These are phyloP conservation scores for Ectemnius cavifrons DNA, from an alignment of 2,888 invertebrate species.

Conservation along the genomic window DNA sequence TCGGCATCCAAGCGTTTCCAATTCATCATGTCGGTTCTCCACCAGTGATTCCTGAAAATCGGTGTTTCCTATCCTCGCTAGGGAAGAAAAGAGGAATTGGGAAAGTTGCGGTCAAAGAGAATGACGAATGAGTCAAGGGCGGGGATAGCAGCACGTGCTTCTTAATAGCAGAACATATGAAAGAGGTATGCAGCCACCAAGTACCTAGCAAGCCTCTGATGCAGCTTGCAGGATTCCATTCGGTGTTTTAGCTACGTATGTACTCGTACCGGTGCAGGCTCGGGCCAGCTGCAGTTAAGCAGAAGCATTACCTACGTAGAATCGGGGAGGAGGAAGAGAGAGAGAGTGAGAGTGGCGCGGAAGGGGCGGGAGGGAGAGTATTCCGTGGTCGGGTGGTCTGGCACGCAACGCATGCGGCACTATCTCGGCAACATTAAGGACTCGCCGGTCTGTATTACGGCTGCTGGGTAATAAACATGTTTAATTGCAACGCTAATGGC, in stretches of 20 bases:
- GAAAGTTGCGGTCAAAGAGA: constrained; percentile 14
- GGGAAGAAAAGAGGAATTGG: constrained; percentile 21
- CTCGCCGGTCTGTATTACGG: constrained; percentile 63
- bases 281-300: constrained; percentile 42
- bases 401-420: constrained; percentile 61
- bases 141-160: neutral
- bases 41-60: too few relatives aligned
- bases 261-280: neutral
- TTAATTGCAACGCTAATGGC: constrained; percentile 70
- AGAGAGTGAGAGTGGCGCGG: neutral
- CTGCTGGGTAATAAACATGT: constrained; percentile 69
- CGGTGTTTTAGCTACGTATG: too few relatives aligned
- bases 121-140: constrained; percentile 47
- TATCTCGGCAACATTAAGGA: constrained; percentile 63
- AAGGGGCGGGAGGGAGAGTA: constrained; percentile 4
- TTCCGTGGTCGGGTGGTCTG: constrained; percentile 44
- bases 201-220: too few relatives aligned
- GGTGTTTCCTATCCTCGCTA: neutral
- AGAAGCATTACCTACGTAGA: constrained; percentile 48
- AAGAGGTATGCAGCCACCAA: too few relatives aligned
- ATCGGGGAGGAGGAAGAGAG: too few relatives aligned
- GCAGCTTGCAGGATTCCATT: too few relatives aligned
- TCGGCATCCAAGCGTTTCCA: neutral
- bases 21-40: too few relatives aligned
- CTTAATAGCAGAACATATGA: too few relatives aligned